Evolutionary conservation across 1,140 invertebrate genomes (phyloP).

Genomic region (Trichomalopsis sarcophagae): DNA sequence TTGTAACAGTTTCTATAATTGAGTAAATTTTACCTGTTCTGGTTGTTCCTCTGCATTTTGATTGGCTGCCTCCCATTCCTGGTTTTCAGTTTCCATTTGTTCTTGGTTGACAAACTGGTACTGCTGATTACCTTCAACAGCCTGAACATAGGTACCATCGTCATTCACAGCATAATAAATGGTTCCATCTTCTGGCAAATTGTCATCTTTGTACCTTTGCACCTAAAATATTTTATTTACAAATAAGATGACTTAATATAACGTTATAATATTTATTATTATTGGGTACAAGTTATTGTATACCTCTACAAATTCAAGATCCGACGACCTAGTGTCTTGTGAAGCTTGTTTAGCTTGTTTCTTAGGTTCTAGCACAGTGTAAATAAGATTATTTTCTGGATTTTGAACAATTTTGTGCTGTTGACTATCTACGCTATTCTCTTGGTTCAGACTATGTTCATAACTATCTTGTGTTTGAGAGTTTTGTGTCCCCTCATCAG

Average conservation of each 20-base stretch:
- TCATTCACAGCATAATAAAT: constrained; percentile 72
- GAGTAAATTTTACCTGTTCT: constrained; percentile 56
- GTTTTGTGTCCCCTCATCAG: constrained; percentile 51
- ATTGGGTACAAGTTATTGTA: constrained; percentile 12
- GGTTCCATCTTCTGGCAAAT: constrained; percentile 66
- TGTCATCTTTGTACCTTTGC: constrained; percentile 65
- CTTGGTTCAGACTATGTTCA: constrained; percentile 52
- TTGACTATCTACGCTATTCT: constrained; percentile 58
- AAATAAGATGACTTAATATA: background rate
- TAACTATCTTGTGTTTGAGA: constrained; percentile 52
- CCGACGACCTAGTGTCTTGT: constrained; percentile 53
- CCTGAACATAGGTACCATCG: constrained; percentile 67
- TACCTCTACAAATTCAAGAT: constrained; percentile 65
- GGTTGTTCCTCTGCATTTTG: constrained; percentile 54
- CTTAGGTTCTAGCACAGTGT: constrained; percentile 71
- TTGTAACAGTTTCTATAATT: background rate
- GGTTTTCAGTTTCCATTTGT: constrained; percentile 62
- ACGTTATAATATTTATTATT: background rate
- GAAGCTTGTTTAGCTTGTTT: constrained; percentile 60
- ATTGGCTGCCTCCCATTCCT: constrained; percentile 64
- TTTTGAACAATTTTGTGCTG: constrained; percentile 67
- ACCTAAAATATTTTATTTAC: constrained; percentile 58
- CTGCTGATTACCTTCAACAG: constrained; percentile 65
- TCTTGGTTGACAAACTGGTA: constrained; percentile 60
- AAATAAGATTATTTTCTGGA: constrained; percentile 70